phyloP scores from a whole-genome alignment of 2,113 vertebrate species.

The Bagarius yarrelli region DNA sequence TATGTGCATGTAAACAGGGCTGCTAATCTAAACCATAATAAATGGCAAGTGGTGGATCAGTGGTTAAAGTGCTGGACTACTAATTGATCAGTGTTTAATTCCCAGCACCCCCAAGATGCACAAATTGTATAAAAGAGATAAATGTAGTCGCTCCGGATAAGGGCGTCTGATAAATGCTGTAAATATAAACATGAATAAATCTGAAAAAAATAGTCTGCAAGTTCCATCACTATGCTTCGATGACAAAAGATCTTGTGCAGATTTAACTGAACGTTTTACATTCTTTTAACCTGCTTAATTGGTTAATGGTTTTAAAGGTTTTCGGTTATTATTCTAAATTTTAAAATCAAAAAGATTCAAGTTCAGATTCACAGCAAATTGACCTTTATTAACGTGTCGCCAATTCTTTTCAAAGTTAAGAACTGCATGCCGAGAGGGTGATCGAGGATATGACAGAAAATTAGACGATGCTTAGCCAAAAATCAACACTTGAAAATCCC shows the following conservation, averaged over 20 bases:
- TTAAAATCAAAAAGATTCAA: background rate
- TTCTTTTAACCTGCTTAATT: background rate
- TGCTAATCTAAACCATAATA: too few relatives aligned
- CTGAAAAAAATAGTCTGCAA: too few relatives aligned
- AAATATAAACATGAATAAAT: too few relatives aligned
- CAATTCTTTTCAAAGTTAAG: background rate
- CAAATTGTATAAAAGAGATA: too few relatives aligned
- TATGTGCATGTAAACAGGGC: too few relatives aligned
- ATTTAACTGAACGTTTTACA: background rate
- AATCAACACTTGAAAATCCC: slow-evolving; percentile 8
- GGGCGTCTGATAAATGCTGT: too few relatives aligned
- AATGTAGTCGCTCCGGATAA: too few relatives aligned
- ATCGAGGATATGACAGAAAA: background rate
- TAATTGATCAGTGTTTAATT: too few relatives aligned
- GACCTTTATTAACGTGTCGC: background rate
- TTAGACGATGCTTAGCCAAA: background rate
- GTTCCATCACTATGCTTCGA: background rate
- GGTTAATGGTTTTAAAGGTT: background rate
- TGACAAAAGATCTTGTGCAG: background rate
- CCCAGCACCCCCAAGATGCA: too few relatives aligned
- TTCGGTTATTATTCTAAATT: background rate
- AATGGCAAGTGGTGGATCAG: too few relatives aligned
- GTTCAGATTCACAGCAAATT: background rate
- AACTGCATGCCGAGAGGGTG: background rate
- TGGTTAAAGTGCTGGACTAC: too few relatives aligned